Base-by-base conservation (phyloP, 2,797 vertebrate species). In the Diplodus sargus region DNA sequence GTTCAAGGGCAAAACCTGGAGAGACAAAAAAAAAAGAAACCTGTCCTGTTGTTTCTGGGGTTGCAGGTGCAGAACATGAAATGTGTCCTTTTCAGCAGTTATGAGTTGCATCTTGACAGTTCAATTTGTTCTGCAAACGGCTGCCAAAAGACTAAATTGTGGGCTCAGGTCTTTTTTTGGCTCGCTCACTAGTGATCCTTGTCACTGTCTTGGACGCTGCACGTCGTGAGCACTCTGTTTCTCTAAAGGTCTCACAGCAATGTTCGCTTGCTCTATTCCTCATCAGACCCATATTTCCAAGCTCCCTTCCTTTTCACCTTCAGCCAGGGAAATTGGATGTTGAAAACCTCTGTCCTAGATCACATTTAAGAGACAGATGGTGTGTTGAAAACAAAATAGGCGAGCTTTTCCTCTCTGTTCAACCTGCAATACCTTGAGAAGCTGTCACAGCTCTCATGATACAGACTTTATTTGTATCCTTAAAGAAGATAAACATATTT, bases 71-170 rank as follows among this genome's bases (percentile, higher is more conserved):
- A 78, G 56, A 68, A 78, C 47, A 59, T 76, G 51, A 83, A 85
- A 85, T 47, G 20, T 68, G 74, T 85, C 76, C 56, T 86, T 79
- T 86, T 76, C 81, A 75, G 76, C 61, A 61, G 62, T 75, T 67
- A 58, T 72, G 73, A 83, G 60, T 74, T 25, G 8, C 60, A 75
- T 76, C 64, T 79, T 84, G 81, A 87, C 86, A 87, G 74, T 82
- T 89, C 59, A 82, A 79, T 87, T 82, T 90, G 76, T 81, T 90
- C 71, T 56, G 59, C 17, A 68, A 84, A 80, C 73, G 73, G 67
- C 56, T 77, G 70, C 57, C 66, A 75, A 76, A 77, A 79, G 57
- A 78, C 67, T 43, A 76, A 83, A 78, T 74, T 79, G 74, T 67
- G 42, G 56, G 30, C 1, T 16, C 64, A 52, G 64, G 28, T 62